Percentiles rank a stretch among this genome's conserved stretches.
These are phyloP conservation scores for Oryzias woworae DNA, from an alignment of 2,113 vertebrate genomes.

Conservation along the genomic window DNA sequence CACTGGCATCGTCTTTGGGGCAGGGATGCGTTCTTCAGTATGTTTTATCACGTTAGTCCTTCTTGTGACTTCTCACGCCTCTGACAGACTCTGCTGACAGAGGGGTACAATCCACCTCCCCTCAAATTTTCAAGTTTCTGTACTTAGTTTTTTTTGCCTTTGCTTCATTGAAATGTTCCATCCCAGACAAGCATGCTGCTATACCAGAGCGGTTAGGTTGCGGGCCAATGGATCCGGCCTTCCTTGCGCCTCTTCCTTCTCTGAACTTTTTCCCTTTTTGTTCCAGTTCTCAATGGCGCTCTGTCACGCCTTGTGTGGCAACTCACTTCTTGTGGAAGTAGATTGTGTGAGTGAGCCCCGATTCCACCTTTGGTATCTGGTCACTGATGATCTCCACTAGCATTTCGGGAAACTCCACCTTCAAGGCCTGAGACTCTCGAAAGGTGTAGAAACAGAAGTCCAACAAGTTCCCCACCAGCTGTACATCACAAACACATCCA, in stretches of 20 bases:
- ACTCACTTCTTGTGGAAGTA: constrained; percentile 99
- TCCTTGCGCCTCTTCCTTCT: constrained; percentile 60
- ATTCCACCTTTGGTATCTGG: constrained; percentile 99
- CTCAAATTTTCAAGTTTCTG: background rate
- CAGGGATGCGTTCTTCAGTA: constrained; percentile 33
- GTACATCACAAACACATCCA: constrained; percentile 64
- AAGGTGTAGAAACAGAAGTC: constrained; percentile 99
- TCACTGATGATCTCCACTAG: constrained; percentile 99
- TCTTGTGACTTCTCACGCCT: constrained; percentile 46
- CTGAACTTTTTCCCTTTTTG: constrained; percentile 19
- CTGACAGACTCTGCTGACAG: constrained; percentile 36
- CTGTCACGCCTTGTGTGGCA: constrained; percentile 15
- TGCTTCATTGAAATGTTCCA: constrained; percentile 57
- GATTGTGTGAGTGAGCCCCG: constrained; percentile 94
- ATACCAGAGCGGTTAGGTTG: constrained; percentile 52
- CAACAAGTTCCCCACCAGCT: constrained; percentile 94
- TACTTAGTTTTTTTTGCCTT: background rate
- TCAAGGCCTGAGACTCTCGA: constrained; percentile 97
- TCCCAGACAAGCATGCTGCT: constrained; percentile 72
- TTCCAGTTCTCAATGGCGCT: constrained; percentile 32
- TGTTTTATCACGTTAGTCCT: constrained; percentile 62
- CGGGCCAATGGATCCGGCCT: constrained; percentile 83
- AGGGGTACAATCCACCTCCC: constrained; percentile 30
- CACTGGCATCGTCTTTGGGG: constrained; percentile 82
- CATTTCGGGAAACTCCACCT: constrained; percentile 99